Evolutionary conservation across 2,113 vertebrate species (phyloP).

Genomic region (Siniperca chuatsi): DNA sequence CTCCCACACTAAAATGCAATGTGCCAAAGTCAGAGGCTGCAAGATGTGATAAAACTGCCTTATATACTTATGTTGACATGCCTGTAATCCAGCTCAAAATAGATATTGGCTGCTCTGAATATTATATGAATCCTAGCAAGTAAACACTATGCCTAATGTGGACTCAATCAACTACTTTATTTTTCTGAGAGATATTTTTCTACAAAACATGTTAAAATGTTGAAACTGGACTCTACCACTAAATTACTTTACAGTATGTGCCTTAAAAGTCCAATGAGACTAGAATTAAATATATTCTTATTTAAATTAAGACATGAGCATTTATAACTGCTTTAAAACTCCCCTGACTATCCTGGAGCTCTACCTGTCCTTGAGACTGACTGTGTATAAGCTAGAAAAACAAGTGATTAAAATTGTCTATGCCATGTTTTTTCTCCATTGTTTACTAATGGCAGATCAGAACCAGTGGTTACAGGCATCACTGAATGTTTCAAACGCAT

Average conservation of each 20-base stretch:
- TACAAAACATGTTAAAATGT: neutral
- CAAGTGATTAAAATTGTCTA: constrained; percentile 31
- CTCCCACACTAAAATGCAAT: neutral
- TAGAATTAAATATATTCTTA: too few relatives aligned
- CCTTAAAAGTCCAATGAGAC: neutral
- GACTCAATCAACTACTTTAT: neutral
- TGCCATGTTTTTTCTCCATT: constrained; percentile 37
- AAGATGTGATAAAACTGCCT: neutral
- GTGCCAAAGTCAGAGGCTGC: neutral
- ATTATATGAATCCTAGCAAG: neutral
- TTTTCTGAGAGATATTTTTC: neutral
- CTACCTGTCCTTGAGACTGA: neutral
- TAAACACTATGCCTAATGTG: neutral
- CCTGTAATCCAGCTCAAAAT: neutral
- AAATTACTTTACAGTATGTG: neutral
- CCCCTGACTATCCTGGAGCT: neutral
- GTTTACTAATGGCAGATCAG: constrained; percentile 59
- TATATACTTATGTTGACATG: neutral
- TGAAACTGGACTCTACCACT: neutral
- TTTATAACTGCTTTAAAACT: neutral
- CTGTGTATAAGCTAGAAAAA: constrained; percentile 19
- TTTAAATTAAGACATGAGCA: neutral
- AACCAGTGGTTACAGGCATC: constrained; percentile 57
- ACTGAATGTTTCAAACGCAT: constrained; percentile 58
- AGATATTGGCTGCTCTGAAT: neutral